Percentiles rank a stretch among this genome's conserved stretches.
These are phyloP conservation scores for Indri indri DNA, from an alignment of 2,113 vertebrate species.

Conservation along the genomic window DNA sequence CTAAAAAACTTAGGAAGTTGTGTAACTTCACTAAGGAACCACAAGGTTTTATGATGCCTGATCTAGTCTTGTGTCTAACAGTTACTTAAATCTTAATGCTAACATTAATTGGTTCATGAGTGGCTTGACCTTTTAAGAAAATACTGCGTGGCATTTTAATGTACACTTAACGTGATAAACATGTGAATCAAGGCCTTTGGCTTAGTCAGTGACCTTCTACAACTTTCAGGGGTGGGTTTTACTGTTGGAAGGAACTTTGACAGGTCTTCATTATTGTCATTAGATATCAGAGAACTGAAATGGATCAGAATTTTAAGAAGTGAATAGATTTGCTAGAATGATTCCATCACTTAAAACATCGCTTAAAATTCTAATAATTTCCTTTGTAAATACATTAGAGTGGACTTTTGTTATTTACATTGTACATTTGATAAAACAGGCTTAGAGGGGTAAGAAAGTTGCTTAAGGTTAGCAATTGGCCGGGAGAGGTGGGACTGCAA, in stretches of 20 bases:
- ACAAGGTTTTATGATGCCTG: constrained; percentile 10
- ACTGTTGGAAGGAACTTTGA: not conserved
- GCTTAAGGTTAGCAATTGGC: not conserved
- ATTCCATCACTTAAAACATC: constrained; percentile 40
- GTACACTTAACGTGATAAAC: constrained; percentile 13
- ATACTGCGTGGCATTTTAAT: not conserved
- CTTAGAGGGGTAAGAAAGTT: not conserved
- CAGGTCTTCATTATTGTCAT: not conserved
- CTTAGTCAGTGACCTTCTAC: constrained; percentile 7
- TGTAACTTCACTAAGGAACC: not conserved
- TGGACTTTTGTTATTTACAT: constrained; percentile 5
- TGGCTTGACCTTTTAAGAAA: constrained; percentile 34
- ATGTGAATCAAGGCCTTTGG: not conserved
- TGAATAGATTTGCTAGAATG: constrained; percentile 28
- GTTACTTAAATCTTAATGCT: not conserved
- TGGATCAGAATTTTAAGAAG: constrained; percentile 48
- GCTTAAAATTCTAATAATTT: constrained; percentile 62
- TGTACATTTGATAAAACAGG: not conserved
- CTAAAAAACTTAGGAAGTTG: not conserved
- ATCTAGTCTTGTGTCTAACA: not conserved
- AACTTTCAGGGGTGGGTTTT: constrained; percentile 3
- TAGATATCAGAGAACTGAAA: constrained; percentile 22
- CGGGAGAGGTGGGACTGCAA: not conserved
- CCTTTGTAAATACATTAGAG: constrained; percentile 37
- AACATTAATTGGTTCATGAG: not conserved